These are phyloP conservation scores for Psittacara wagleri DNA, from an alignment of 2,113 vertebrate species.

Conservation along the genomic window DNA sequence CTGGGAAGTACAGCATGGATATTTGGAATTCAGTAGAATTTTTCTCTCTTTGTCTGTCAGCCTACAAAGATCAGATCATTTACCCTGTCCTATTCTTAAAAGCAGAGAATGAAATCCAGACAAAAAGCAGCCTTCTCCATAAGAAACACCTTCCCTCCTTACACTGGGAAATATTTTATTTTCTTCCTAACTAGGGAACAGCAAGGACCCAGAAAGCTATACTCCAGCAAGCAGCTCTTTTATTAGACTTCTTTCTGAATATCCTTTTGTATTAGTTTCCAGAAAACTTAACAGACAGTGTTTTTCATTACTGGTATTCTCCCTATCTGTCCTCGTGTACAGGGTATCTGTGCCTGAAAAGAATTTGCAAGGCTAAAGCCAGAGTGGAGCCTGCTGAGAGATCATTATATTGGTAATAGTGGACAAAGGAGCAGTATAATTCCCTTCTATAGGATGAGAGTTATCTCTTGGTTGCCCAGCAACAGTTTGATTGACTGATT, in stretches of 20 bases:
- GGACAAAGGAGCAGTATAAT: not conserved
- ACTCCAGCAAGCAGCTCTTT: not conserved
- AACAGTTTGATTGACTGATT: not conserved
- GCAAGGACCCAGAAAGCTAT: not conserved
- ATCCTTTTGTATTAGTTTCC: constrained; percentile 7
- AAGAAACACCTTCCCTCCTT: not conserved
- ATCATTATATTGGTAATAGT: not conserved
- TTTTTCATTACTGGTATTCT: constrained; percentile 3
- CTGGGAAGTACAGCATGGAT: not conserved
- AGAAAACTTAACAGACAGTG: constrained; percentile 40
- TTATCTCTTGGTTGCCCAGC: not conserved
- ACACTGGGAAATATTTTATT: constrained; percentile 7
- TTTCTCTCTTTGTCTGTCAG: not conserved
- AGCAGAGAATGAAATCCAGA: constrained; percentile 18
- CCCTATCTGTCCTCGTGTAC: not conserved
- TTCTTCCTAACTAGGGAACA: not conserved
- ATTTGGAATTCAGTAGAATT: not conserved
- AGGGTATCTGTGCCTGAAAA: not conserved
- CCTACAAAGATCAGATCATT: not conserved
- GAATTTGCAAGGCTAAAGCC: not conserved
- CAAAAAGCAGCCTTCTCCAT: not conserved
- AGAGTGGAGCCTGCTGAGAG: not conserved
- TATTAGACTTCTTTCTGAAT: constrained; percentile 24
- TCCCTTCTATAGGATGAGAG: not conserved
- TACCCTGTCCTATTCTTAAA: not conserved